Conservation (phyloP, 2,888 invertebrate species). For the Heteromurus nitidus region DNA sequence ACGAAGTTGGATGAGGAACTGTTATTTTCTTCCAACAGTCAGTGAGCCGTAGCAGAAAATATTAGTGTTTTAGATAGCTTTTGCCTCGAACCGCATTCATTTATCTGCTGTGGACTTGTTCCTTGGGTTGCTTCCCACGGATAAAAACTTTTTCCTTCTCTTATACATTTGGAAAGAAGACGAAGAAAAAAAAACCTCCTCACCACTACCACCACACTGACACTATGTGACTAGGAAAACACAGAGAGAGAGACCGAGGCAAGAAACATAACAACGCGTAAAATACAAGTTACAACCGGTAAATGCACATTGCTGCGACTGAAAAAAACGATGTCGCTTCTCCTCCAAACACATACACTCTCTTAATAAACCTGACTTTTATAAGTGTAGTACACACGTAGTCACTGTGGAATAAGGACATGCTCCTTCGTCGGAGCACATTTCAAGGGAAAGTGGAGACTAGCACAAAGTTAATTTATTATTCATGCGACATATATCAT, state of each 20-base stretch:
- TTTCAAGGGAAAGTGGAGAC: too few relatives aligned
- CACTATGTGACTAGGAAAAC: neutral
- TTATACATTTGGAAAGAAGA: too few relatives aligned
- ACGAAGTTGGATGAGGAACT: neutral
- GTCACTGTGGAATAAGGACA: too few relatives aligned
- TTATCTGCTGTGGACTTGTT: constrained; percentile 3
- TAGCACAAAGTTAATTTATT: constrained; percentile 53
- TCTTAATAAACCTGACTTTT: too few relatives aligned
- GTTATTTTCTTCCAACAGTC: constrained; percentile 18
- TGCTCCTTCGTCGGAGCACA: too few relatives aligned
- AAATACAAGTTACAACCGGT: too few relatives aligned
- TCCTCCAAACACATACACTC: too few relatives aligned
- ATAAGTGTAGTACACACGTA: too few relatives aligned
- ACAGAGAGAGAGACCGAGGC: neutral
- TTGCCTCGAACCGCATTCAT: constrained; percentile 23
- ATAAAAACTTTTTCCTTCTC: constrained; percentile 4
- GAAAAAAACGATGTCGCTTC: too few relatives aligned
- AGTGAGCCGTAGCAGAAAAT: constrained; percentile 34
- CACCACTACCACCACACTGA: constrained; percentile 24
- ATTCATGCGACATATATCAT: constrained; percentile 62
- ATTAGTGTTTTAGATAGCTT: constrained; percentile 45
- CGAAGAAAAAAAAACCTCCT: constrained; percentile 1
- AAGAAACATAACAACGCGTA: too few relatives aligned
- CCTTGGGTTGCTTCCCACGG: neutral
- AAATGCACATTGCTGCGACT: too few relatives aligned